Evolutionary conservation across 2,113 vertebrate genomes (phyloP).

Genomic region (Trichomycterus rosablanca): DNA sequence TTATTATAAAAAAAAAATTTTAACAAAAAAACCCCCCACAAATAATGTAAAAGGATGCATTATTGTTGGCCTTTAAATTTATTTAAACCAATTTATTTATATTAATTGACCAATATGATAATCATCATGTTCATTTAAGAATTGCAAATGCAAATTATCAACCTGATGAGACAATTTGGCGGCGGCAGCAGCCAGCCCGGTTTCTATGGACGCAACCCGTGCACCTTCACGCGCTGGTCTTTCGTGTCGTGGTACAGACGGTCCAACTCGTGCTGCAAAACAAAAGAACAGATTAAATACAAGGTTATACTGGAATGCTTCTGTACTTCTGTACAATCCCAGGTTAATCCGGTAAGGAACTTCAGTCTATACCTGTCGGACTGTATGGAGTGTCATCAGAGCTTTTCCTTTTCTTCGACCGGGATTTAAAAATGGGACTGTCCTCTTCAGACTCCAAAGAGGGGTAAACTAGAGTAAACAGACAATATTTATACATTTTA

Average conservation of each 20-base stretch:
- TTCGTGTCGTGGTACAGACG: conserved; percentile 90
- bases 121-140: background rate
- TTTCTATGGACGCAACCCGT: conserved; percentile 95
- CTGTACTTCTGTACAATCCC: background rate
- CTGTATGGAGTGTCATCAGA: conserved; percentile 95
- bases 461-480: conserved; percentile 80
- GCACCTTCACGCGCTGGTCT: conserved; percentile 94
- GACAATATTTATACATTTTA: background rate
- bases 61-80: too few relatives aligned
- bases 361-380: conserved; percentile 78
- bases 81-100: too few relatives aligned
- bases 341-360: too few relatives aligned
- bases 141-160: conserved; percentile 24
- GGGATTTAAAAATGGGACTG: conserved; percentile 96
- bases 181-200: conserved; percentile 86
- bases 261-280: conserved; percentile 84
- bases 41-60: too few relatives aligned
- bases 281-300: conserved; percentile 4
- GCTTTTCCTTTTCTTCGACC: conserved; percentile 98
- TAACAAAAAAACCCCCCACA: too few relatives aligned
- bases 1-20: too few relatives aligned
- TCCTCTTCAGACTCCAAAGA: conserved; percentile 97
- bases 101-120: too few relatives aligned
- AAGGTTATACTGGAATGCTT: background rate
- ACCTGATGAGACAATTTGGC: conserved; percentile 98